Percentiles rank a stretch among this genome's conserved stretches.
phyloP scores from a whole-genome alignment of 53 echinoderm and acorn worm genomes.

The Echinometra lucunter region DNA sequence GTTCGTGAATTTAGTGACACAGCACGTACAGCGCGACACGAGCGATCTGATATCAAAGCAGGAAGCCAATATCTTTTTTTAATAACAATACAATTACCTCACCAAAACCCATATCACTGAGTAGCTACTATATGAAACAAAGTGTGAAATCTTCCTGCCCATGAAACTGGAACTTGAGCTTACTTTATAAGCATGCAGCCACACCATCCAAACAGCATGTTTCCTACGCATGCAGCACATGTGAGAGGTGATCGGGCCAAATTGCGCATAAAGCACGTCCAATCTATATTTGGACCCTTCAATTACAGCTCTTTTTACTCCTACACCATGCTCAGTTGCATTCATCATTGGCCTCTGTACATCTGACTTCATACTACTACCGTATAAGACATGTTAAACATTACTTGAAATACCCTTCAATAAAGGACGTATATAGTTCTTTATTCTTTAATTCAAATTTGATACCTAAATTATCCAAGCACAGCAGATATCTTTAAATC shows the following conservation, averaged over 20 bases:
- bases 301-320: slow-evolving; percentile 11
- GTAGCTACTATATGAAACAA: neutral
- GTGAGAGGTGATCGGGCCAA: neutral
- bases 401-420: too few relatives aligned
- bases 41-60: too few relatives aligned
- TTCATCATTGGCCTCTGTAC: neutral
- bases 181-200: neutral
- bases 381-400: neutral
- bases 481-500: too few relatives aligned
- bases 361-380: neutral
- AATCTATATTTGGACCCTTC: slow-evolving; percentile 25
- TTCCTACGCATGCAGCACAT: neutral
- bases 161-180: neutral
- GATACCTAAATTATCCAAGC: too few relatives aligned
- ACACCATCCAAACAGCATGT: neutral
- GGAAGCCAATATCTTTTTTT: neutral
- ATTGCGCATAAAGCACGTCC: neutral
- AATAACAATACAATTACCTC: too few relatives aligned
- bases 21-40: too few relatives aligned
- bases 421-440: too few relatives aligned
- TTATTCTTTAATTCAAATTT: too few relatives aligned
- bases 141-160: neutral
- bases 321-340: neutral
- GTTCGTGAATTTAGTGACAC: too few relatives aligned
- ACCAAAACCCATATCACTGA: too few relatives aligned